These are phyloP conservation scores for Rhea americana DNA, from an alignment of 2,113 vertebrate species.

Conservation along the genomic window DNA sequence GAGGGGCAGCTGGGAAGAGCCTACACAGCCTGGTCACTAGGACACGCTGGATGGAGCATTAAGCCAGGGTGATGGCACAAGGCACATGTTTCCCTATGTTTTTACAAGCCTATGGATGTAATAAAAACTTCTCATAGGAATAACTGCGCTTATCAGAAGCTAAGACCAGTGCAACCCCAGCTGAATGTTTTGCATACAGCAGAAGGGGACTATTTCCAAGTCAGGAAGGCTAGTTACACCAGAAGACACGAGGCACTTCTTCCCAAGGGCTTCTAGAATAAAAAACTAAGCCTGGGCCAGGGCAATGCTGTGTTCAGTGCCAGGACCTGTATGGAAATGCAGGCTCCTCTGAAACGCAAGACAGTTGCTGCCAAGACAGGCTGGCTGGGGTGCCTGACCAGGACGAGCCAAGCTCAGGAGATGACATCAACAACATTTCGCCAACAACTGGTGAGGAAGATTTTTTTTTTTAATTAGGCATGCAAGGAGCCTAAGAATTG, in stretches of 20 bases:
- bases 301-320: not conserved
- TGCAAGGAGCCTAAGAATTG: not conserved
- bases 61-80: not conserved
- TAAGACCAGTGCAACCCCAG: not conserved
- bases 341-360: rapidly evolving
- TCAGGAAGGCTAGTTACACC: not conserved
- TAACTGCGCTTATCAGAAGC: not conserved
- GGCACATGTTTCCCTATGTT: not conserved
- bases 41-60: not conserved
- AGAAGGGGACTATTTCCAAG: not conserved
- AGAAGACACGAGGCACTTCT: not conserved
- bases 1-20: not conserved
- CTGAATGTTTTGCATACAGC: not conserved
- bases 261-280: not conserved
- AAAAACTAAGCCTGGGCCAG: not conserved
- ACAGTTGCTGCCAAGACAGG: not conserved
- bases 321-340: not conserved
- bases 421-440: too few species aligned
- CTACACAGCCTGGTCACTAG: too few species aligned
- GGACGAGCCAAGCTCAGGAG: too few species aligned
- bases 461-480: not conserved
- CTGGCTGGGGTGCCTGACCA: not conserved
- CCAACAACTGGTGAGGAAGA: rapidly evolving
- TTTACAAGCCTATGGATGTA: not conserved
- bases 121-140: not conserved